phyloP scores from a whole-genome alignment of 2,113 vertebrate species.

The Triplophysa dalaica region DNA sequence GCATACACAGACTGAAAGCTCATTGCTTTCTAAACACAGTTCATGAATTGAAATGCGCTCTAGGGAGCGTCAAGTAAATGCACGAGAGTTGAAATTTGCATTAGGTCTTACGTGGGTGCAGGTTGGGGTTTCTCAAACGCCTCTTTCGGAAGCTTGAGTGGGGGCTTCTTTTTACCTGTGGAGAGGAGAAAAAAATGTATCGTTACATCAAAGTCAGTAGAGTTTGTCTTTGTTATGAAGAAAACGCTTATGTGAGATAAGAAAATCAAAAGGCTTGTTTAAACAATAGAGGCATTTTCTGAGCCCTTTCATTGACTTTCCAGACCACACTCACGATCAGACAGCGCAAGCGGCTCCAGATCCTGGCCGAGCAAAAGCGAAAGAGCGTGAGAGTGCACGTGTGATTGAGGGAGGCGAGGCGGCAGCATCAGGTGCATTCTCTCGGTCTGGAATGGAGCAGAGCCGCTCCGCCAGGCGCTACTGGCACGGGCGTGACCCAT shows the following conservation, averaged over 20 bases:
- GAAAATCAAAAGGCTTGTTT: neutral
- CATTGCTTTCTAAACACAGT: too few relatives aligned
- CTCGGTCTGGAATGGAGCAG: constrained; percentile 50
- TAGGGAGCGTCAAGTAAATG: neutral
- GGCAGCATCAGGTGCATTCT: constrained; percentile 49
- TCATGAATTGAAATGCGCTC: neutral
- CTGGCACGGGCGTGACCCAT: constrained; percentile 24
- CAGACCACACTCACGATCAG: constrained; percentile 54
- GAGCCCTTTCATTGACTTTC: constrained; percentile 18
- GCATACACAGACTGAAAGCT: neutral
- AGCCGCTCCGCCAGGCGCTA: neutral
- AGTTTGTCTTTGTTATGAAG: neutral
- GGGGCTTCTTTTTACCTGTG: constrained; percentile 86
- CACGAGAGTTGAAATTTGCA: neutral
- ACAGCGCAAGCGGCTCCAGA: constrained; percentile 59
- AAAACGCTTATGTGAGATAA: neutral
- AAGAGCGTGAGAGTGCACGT: neutral
- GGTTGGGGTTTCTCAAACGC: constrained; percentile 88
- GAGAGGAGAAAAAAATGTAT: constrained; percentile 53
- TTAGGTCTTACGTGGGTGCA: constrained; percentile 83
- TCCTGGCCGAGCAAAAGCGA: constrained; percentile 53
- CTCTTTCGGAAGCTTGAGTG: constrained; percentile 88
- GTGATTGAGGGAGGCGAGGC: constrained; percentile 26
- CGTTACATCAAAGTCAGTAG: neutral
- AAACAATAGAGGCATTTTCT: constrained; percentile 17